Conservation (phyloP, 2,113 vertebrate species). For the Laticauda laticaudata region DNA sequence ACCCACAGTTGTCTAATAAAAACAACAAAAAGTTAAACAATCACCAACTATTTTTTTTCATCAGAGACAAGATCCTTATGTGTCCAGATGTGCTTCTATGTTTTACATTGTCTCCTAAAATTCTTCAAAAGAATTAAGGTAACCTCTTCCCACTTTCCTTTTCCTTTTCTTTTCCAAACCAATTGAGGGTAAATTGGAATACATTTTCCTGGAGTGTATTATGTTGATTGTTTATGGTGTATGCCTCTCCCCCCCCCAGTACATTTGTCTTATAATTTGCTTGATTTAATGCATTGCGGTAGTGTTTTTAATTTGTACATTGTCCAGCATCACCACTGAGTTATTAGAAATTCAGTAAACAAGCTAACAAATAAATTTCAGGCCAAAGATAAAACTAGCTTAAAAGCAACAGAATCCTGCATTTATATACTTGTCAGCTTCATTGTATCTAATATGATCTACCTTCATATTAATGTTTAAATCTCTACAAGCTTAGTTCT, state of each 20-base stretch:
- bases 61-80: neutral
- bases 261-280: neutral
- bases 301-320: neutral
- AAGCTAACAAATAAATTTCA: neutral
- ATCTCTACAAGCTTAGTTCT: neutral
- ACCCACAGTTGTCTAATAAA: neutral
- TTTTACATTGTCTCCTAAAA: neutral
- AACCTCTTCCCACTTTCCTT: neutral
- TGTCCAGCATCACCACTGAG: neutral
- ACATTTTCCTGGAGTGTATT: neutral
- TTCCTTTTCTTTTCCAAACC: neutral
- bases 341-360: neutral
- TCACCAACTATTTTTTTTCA: neutral
- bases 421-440: neutral
- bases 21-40: neutral
- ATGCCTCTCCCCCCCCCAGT: neutral
- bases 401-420: neutral
- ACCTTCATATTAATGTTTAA: neutral
- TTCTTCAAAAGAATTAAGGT: neutral
- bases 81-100: neutral
- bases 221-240: neutral
- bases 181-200: neutral
- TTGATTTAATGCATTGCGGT: neutral
- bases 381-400: neutral
- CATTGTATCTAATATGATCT: neutral